These are phyloP conservation scores for Brachionus sp. DNA, from an alignment of 1,140 invertebrate species.

Conservation along the genomic window DNA sequence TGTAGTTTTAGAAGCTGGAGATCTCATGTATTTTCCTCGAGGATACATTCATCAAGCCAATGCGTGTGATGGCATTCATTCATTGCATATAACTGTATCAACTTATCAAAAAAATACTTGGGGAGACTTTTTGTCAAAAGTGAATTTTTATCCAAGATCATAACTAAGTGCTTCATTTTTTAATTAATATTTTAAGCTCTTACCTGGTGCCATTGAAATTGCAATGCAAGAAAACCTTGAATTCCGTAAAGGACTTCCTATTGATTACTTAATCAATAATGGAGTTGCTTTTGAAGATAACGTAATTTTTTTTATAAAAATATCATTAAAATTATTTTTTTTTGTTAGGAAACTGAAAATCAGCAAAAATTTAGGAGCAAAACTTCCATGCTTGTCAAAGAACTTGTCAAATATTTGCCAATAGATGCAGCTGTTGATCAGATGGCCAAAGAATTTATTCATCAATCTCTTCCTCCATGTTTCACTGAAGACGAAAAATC, in stretches of 20 bases:
- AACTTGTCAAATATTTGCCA: slow-evolving; percentile 67
- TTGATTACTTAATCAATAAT: slow-evolving; percentile 71
- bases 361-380: slow-evolving; percentile 64
- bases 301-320: background rate
- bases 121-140: slow-evolving; percentile 70
- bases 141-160: slow-evolving; percentile 52
- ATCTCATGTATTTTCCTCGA: slow-evolving; percentile 82
- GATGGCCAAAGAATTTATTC: slow-evolving; percentile 75
- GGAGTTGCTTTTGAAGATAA: slow-evolving; percentile 60
- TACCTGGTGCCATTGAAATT: slow-evolving; percentile 71
- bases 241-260: slow-evolving; percentile 75
- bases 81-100: slow-evolving; percentile 85
- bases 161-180: background rate
- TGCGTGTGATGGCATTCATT: slow-evolving; percentile 72
- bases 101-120: slow-evolving; percentile 84
- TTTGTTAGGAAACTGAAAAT: slow-evolving; percentile 52
- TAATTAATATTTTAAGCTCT: slow-evolving; percentile 52
- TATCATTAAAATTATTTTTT: background rate
- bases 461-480: slow-evolving; percentile 79
- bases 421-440: slow-evolving; percentile 79
- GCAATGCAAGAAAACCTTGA: slow-evolving; percentile 70
- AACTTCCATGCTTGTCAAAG: slow-evolving; percentile 65
- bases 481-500: slow-evolving; percentile 67
- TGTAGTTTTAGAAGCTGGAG: slow-evolving; percentile 75
- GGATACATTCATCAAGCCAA: slow-evolving; percentile 84